These are phyloP conservation scores for Willowsia nigromaculata DNA, from an alignment of 2,888 invertebrate species.

Conservation along the genomic window DNA sequence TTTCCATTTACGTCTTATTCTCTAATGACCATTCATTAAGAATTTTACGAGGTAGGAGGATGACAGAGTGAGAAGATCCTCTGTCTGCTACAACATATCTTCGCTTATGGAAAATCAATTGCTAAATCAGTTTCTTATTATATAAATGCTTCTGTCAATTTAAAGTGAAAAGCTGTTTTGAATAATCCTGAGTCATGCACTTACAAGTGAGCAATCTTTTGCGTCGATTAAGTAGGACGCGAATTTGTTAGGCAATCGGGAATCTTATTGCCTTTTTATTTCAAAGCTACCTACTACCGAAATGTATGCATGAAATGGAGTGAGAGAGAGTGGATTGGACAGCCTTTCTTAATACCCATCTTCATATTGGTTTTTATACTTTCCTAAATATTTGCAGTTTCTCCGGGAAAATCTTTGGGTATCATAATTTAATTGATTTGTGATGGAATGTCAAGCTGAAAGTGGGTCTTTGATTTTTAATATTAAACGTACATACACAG, in stretches of 20 bases:
- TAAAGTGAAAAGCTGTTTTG: neutral
- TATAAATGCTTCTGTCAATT: neutral
- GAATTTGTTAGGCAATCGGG: neutral
- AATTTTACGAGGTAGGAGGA: slow-evolving; percentile 9
- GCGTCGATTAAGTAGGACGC: neutral
- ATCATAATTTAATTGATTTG: neutral
- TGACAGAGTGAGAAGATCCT: neutral
- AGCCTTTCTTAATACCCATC: neutral
- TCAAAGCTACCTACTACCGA: neutral
- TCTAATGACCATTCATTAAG: slow-evolving; percentile 49
- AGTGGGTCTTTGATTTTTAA: slow-evolving; percentile 52
- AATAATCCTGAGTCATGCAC: neutral
- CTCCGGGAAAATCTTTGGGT: neutral
- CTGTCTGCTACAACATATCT: neutral
- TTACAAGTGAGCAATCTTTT: neutral
- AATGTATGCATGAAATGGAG: neutral
- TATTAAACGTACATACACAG: neutral
- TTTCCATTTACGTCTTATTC: slow-evolving; percentile 58
- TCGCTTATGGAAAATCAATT: neutral
- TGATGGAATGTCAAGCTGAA: slow-evolving; percentile 49
- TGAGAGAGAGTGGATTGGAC: too few relatives aligned
- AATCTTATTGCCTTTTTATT: neutral
- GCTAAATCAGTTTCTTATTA: neutral
- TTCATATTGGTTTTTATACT: neutral
- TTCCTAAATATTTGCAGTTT: neutral